Conservation (phyloP, 2,888 invertebrate species). For the Fissipunctia ypsillon region DNA sequence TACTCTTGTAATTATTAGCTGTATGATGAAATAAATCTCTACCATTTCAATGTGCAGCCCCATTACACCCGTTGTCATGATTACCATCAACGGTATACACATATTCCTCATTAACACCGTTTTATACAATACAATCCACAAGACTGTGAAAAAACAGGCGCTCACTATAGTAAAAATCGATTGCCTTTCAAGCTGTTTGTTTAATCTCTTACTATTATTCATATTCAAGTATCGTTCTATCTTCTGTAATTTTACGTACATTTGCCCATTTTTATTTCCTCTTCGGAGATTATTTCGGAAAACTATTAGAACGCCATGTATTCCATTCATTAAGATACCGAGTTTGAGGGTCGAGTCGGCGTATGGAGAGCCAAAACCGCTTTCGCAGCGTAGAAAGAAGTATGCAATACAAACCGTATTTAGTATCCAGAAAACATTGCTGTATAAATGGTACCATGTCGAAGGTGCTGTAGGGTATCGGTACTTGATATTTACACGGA, state of each 20-base stretch:
- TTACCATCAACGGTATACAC: constrained; percentile 66
- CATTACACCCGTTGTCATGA: constrained; percentile 55
- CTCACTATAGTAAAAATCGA: constrained; percentile 36
- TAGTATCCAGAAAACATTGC: constrained; percentile 69
- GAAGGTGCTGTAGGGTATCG: constrained; percentile 76
- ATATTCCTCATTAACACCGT: constrained; percentile 62
- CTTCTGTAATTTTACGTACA: constrained; percentile 81
- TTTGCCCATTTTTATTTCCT: constrained; percentile 67
- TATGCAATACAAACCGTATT: constrained; percentile 63
- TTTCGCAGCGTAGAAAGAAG: constrained; percentile 65
- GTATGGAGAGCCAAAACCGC: constrained; percentile 58
- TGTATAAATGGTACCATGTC: constrained; percentile 69
- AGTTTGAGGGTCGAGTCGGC: constrained; percentile 71
- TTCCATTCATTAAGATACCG: constrained; percentile 66
- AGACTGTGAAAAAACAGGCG: constrained; percentile 32
- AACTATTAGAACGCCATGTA: constrained; percentile 65
- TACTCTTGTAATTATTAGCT: constrained; percentile 70
- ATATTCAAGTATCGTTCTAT: constrained; percentile 76
- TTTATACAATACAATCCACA: constrained; percentile 66
- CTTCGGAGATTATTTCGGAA: constrained; percentile 68
- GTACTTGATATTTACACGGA: constrained; percentile 75
- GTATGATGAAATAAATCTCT: constrained; percentile 69
- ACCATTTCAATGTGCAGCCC: constrained; percentile 70
- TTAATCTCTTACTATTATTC: constrained; percentile 64
- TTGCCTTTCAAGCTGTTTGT: constrained; percentile 63